These are phyloP conservation scores for Amniataba percoides DNA, from an alignment of 2,797 vertebrate genomes.

Conservation along the genomic window DNA sequence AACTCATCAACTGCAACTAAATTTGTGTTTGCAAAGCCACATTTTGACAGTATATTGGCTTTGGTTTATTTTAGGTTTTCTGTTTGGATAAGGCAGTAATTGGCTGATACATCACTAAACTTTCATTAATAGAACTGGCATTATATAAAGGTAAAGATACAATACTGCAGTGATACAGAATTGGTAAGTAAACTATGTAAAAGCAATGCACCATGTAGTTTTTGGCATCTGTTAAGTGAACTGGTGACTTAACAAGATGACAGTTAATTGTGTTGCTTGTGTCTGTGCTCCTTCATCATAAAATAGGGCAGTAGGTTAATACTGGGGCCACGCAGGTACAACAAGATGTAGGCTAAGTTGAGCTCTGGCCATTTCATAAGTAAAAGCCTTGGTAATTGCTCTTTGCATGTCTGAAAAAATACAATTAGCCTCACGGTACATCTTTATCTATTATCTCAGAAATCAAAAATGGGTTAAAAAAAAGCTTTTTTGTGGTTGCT, in stretches of 20 bases:
- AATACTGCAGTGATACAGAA: not conserved
- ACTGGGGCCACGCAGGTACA: slow-evolving; percentile 43
- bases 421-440: too few species aligned
- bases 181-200: not conserved
- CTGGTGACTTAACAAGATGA: slow-evolving; percentile 44
- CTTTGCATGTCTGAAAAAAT: not conserved
- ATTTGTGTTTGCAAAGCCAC: not conserved
- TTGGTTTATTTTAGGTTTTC: not conserved
- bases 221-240: slow-evolving; percentile 10
- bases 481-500: not conserved
- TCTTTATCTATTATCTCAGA: too few species aligned
- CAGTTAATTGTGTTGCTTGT: slow-evolving; percentile 58
- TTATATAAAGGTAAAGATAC: not conserved
- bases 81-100: not conserved
- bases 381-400: not conserved
- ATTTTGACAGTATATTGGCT: not conserved
- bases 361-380: slow-evolving; percentile 20
- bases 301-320: slow-evolving; percentile 76
- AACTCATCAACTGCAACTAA: not conserved
- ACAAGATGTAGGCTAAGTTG: slow-evolving; percentile 16
- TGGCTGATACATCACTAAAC: not conserved
- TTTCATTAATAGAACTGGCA: not conserved
- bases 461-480: too few species aligned
- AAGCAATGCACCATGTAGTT: not conserved
- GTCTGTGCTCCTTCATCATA: slow-evolving; percentile 40